Conservation (phyloP, 2,888 invertebrate species). For the Didymodactylos carnosus region DNA sequence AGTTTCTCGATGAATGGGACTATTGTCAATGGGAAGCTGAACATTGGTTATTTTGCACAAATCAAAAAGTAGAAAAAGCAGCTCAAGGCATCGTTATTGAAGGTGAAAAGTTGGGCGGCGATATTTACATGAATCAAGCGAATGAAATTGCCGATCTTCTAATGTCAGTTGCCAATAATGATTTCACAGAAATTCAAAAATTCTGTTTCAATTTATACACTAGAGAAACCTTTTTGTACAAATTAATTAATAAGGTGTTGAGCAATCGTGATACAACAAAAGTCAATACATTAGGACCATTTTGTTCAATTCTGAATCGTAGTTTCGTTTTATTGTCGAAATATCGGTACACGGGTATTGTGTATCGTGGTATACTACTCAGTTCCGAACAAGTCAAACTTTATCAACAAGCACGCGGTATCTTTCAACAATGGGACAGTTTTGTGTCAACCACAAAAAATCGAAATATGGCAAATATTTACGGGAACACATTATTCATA, state of each 20-base stretch:
- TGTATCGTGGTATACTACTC: not conserved
- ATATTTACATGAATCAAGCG: too few relatives aligned
- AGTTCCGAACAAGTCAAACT: not conserved
- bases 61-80: too few relatives aligned
- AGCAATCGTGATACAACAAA: not conserved
- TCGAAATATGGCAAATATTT: not conserved
- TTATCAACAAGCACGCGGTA: not conserved
- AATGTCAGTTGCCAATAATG: too few relatives aligned
- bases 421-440: not conserved
- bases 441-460: not conserved
- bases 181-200: too few relatives aligned
- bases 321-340: not conserved
- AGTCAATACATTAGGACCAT: not conserved
- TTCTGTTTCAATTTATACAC: too few relatives aligned
- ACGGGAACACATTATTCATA: not conserved
- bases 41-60: too few relatives aligned
- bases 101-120: too few relatives aligned
- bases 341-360: not conserved
- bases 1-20: too few relatives aligned
- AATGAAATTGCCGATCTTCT: too few relatives aligned
- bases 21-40: too few relatives aligned
- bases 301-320: not conserved
- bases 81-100: too few relatives aligned
- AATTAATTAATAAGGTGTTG: not conserved
- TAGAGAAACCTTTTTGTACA: too few relatives aligned